Conservation (phyloP, 2,888 invertebrate genomes). For the Hermodice carunculata region DNA sequence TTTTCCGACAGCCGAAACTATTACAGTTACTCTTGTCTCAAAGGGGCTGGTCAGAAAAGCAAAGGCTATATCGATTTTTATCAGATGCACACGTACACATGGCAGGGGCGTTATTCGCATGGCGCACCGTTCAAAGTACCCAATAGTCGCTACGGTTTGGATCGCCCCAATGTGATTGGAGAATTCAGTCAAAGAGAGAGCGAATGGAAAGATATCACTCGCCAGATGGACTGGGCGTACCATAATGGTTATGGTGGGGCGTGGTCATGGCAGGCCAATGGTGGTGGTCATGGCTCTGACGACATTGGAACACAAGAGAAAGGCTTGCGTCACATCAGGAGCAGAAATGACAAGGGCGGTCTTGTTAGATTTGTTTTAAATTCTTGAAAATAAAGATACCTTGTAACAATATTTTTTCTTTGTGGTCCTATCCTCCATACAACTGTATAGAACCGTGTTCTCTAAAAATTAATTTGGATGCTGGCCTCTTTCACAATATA, state of each 20-base stretch:
- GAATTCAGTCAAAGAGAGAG: too few relatives aligned
- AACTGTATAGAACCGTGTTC: too few relatives aligned
- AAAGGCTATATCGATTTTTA: conserved; percentile 46
- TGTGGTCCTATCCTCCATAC: too few relatives aligned
- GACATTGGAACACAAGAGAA: not conserved
- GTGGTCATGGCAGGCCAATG: conserved; percentile 10
- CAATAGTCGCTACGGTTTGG: too few relatives aligned
- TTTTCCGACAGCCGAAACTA: conserved; percentile 40
- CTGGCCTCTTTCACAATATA: too few relatives aligned
- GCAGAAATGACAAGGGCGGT: not conserved
- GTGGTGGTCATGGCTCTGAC: not conserved
- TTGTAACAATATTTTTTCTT: too few relatives aligned
- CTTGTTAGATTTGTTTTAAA: too few relatives aligned
- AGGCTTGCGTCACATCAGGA: not conserved
- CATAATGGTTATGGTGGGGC: conserved; percentile 3
- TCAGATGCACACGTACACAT: conserved; percentile 45
- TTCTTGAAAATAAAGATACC: too few relatives aligned
- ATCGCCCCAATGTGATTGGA: too few relatives aligned
- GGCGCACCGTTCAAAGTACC: conserved; percentile 42
- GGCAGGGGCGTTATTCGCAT: conserved; percentile 33
- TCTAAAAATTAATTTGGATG: too few relatives aligned
- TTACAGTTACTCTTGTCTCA: conserved; percentile 38
- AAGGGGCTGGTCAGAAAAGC: not conserved
- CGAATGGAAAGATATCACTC: too few relatives aligned
- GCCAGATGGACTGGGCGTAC: not conserved